phyloP scores from a whole-genome alignment of 2,888 invertebrate species.

The Agriotes lineatus region DNA sequence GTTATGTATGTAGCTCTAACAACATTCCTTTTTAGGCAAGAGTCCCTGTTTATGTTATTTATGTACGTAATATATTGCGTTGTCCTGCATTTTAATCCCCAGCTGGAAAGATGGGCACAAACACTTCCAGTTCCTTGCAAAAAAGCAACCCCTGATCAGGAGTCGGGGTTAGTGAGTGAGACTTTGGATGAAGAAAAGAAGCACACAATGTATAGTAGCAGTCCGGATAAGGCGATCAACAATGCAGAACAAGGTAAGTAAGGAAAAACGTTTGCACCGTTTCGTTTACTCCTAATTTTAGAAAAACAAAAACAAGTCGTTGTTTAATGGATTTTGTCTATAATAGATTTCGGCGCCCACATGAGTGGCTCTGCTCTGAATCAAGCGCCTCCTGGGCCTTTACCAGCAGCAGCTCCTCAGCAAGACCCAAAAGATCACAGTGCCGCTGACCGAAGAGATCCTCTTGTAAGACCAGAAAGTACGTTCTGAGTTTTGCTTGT shows the following conservation, averaged over 20 bases:
- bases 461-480: slow-evolving; percentile 77
- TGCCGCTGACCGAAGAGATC: slow-evolving; percentile 77
- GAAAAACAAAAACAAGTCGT: too few species aligned
- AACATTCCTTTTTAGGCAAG: slow-evolving; percentile 75
- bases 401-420: slow-evolving; percentile 51
- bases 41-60: slow-evolving; percentile 86
- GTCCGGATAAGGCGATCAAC: slow-evolving; percentile 48
- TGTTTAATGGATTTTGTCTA: too few species aligned
- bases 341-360: slow-evolving; percentile 48
- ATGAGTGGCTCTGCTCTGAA: slow-evolving; percentile 61
- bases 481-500: slow-evolving; percentile 20
- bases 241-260: slow-evolving; percentile 40
- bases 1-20: too few species aligned
- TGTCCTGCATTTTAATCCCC: slow-evolving; percentile 84
- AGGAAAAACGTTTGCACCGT: too few species aligned
- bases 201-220: slow-evolving; percentile 62
- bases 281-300: too few species aligned
- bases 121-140: slow-evolving; percentile 84
- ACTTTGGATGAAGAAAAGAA: slow-evolving; percentile 70
- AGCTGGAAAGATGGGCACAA: slow-evolving; percentile 87
- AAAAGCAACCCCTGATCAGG: slow-evolving; percentile 61
- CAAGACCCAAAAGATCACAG: slow-evolving; percentile 75
- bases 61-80: slow-evolving; percentile 91
- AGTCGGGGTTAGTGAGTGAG: slow-evolving; percentile 72
- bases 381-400: slow-evolving; percentile 48